Evolutionary conservation across 2,797 vertebrate species (phyloP), one percentile per base, ranked within the genome.

Genomic region (Danio choprae): DNA sequence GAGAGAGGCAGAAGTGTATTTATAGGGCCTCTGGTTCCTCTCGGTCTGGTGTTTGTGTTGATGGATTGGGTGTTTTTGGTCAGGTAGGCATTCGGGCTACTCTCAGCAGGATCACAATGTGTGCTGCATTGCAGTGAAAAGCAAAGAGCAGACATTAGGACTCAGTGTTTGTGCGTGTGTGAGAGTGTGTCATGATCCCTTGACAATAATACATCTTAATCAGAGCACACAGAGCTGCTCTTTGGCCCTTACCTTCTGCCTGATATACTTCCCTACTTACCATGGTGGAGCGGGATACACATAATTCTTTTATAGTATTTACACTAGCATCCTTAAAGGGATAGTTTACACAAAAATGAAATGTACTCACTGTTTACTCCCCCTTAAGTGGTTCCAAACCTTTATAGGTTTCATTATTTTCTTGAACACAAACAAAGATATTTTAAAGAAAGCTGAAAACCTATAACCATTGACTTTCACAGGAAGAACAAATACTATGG

Each of bases 81-180:
- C 64, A 84, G 81, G 84, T 79, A 74, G 79, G 74, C 81, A 83
- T 71, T 80, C 40, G 48, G 83, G 60, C 67, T 80, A 81, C 67
- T 81, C 81, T 79, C 74, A 86, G 83, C 79, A 83, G 76, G 84
- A 83, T 67, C 77, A 63, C 81, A 80, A 73, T 55, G 59, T 81
- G 83, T 86, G 68, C 84, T 90, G 89, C 87, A 88, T 83, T 90
- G 89, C 89, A 89, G 89, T 77, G 62, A 81, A 84, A 83, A 77
- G 74, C 71, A 53, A 63, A 81, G 74, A 65, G 67, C 72, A 87
- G 81, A 83, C 68, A 85, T 83, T 79, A 83, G 78, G 51, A 70
- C 56, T 60, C 40, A 18, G 73, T 72, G 77, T 74, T 44, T 67
- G 53, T 60, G 41, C 50, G 51, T 65, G 53, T 62, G 69, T n/a